These are phyloP conservation scores for Caprella mutica DNA, from an alignment of 2,888 invertebrate genomes.

Conservation along the genomic window DNA sequence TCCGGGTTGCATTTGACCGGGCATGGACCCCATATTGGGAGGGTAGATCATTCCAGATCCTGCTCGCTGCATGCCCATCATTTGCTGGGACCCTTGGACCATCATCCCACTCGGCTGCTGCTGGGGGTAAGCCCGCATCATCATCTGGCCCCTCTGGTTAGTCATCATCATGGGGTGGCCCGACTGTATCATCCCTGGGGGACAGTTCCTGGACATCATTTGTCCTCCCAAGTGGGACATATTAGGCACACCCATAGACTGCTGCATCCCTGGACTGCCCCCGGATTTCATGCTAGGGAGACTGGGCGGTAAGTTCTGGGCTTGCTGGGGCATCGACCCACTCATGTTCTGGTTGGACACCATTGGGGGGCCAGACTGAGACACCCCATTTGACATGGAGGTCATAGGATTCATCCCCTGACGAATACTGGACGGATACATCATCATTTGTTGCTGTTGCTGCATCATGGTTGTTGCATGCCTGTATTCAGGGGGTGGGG, in stretches of 20 bases:
- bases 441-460: slow-evolving; percentile 26
- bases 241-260: neutral
- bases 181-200: no score
- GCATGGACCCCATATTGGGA: neutral
- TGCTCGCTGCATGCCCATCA: slow-evolving; percentile 28
- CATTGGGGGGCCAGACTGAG: slow-evolving; percentile 12
- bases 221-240: no score
- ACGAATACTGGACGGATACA: slow-evolving; percentile 22
- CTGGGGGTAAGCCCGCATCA: neutral
- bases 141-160: no score
- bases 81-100: slow-evolving; percentile 12
- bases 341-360: neutral
- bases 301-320: slow-evolving; percentile 3
- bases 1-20: slow-evolving; percentile 14
- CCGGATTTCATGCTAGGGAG: slow-evolving; percentile 5
- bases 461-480: slow-evolving; percentile 23
- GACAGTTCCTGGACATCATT: no score
- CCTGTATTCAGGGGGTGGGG: slow-evolving; percentile 32
- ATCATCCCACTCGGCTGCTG: slow-evolving; percentile 17
- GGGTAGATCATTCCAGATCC: slow-evolving; percentile 24
- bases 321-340: neutral
- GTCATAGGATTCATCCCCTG: slow-evolving; percentile 26
- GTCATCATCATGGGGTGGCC: no score
- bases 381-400: slow-evolving; percentile 23
- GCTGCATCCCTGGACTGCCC: neutral